A percentile compares a stretch with the other conserved stretches of the same genome.
These are phyloP conservation scores for Nebria salina DNA, from an alignment of 2,888 invertebrate genomes.

Conservation along the genomic window DNA sequence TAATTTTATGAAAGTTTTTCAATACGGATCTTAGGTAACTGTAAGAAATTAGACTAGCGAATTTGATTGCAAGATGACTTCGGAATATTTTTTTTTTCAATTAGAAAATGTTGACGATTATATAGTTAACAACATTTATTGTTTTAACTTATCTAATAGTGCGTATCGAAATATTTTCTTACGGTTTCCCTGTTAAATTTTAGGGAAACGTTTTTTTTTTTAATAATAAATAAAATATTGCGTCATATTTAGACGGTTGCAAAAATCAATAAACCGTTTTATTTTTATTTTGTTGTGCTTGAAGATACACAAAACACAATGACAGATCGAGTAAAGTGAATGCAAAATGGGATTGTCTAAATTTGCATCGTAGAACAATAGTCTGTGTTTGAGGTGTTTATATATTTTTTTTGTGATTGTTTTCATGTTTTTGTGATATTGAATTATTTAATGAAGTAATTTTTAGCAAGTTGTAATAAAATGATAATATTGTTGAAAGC, in stretches of 20 bases:
- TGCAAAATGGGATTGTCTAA: conserved; percentile 28
- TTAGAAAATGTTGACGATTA: conserved; percentile 22
- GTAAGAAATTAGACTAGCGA: conserved; percentile 28
- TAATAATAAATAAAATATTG: too few relatives aligned
- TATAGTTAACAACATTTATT: background rate
- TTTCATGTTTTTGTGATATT: conserved; percentile 12
- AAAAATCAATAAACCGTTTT: too few relatives aligned
- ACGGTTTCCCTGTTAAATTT: too few relatives aligned
- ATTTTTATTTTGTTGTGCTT: too few relatives aligned
- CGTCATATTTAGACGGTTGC: too few relatives aligned
- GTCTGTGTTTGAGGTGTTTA: conserved; percentile 3
- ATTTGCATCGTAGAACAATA: conserved; percentile 35
- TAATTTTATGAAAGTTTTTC: conserved; percentile 30
- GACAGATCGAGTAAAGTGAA: conserved; percentile 15
- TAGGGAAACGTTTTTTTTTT: too few relatives aligned
- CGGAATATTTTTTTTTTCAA: conserved; percentile 31
- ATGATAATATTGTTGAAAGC: too few relatives aligned
- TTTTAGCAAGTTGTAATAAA: background rate
- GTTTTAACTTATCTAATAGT: background rate
- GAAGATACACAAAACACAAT: background rate
- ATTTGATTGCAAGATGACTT: conserved; percentile 35
- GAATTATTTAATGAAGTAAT: background rate
- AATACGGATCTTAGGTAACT: conserved; percentile 26
- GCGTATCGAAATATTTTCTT: background rate
- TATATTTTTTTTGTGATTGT: conserved; percentile 23